phyloP scores from a whole-genome alignment of 2,888 invertebrate genomes.

The Drosophila melanosoma region DNA sequence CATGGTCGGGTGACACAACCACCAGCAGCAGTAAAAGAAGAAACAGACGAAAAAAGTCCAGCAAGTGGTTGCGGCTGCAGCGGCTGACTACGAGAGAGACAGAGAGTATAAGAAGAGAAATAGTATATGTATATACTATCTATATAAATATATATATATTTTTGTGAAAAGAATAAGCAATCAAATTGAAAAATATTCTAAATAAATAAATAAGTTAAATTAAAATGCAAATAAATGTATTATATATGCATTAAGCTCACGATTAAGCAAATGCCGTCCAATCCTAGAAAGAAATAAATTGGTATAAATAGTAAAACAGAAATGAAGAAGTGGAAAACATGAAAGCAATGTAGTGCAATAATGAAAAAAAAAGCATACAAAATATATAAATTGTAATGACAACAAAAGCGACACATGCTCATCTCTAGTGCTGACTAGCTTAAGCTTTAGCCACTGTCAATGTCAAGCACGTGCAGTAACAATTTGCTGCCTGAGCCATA shows the following conservation, averaged over 20 bases:
- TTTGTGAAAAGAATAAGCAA: not conserved
- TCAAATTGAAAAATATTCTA: not conserved
- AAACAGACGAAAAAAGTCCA: conserved; percentile 12
- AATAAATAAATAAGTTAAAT: not conserved
- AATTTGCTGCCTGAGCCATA: conserved; percentile 37
- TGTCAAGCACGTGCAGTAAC: conserved; percentile 69
- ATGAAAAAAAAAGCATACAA: not conserved
- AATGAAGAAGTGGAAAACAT: not conserved
- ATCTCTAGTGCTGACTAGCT: conserved; percentile 14
- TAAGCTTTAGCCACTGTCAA: conserved; percentile 55
- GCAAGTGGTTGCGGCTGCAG: conserved; percentile 51
- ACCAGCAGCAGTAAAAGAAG: conserved; percentile 6
- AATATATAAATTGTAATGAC: not conserved
- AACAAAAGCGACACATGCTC: not conserved
- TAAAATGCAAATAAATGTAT: not conserved
- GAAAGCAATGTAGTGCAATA: not conserved
- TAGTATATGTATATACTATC: not conserved
- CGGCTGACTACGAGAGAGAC: conserved; percentile 16
- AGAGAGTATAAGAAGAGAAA: conserved; percentile 1
- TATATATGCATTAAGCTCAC: not conserved
- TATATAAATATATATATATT: not conserved
- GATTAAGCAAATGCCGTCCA: not conserved
- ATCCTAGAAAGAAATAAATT: not conserved
- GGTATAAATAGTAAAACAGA: not conserved
- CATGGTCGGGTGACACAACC: conserved; percentile 58